A percentile compares a stretch with the other conserved stretches of the same genome.
Evolutionary conservation across 2,888 invertebrate species (phyloP).

Genomic region (Clistopyga incitator): DNA sequence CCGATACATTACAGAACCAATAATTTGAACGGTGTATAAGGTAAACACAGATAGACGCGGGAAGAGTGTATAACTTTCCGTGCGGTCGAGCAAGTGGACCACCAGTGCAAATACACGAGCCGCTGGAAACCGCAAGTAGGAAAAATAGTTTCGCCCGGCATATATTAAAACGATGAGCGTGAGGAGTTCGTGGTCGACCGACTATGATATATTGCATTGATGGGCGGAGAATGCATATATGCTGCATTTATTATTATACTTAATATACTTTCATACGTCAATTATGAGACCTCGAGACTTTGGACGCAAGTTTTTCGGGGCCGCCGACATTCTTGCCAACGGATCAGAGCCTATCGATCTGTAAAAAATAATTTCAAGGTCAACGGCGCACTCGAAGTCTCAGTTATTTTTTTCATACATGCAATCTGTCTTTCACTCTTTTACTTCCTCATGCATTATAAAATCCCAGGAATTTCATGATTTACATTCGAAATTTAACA

Average conservation of each 20-base stretch:
- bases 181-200: conserved; percentile 39
- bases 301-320: conserved; percentile 33
- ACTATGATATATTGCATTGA: conserved; percentile 19
- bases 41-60: conserved; percentile 19
- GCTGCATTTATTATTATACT: neutral
- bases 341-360: conserved; percentile 6
- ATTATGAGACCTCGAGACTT: conserved; percentile 9
- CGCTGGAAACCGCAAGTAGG: conserved; percentile 53
- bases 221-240: neutral
- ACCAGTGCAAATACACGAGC: conserved; percentile 43
- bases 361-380: conserved; percentile 23
- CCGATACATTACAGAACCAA: conserved; percentile 8
- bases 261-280: conserved; percentile 1
- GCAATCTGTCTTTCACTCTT: neutral
- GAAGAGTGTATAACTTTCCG: conserved; percentile 52
- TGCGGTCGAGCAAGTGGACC: conserved; percentile 62
- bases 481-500: too few species aligned
- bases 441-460: neutral
- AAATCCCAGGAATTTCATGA: neutral
- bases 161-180: conserved; percentile 39
- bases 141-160: conserved; percentile 48
- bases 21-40: conserved; percentile 36
- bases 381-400: neutral
- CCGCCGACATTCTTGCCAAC: conserved; percentile 35
- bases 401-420: neutral